Base-by-base conservation (phyloP, 2,113 vertebrate species). In the Odontesthes bonariensis region DNA sequence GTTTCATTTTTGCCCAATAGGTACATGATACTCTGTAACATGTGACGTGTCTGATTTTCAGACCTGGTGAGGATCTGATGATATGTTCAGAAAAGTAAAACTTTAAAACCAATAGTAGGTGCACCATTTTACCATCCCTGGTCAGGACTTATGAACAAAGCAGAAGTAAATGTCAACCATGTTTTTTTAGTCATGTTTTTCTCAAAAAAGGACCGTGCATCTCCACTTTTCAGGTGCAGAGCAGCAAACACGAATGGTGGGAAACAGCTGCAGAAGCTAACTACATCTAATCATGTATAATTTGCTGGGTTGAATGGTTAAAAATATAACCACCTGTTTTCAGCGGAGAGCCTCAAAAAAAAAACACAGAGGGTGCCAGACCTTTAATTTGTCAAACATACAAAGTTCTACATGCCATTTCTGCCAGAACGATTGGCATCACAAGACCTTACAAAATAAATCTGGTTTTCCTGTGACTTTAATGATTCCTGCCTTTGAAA, bases 401-500 rank as follows among this genome's bases (percentile, higher is more conserved):
- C 16, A 53, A 68, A 57, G 16, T 27, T 38, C 4, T 6, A 20
- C 2, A 12, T 19, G 12, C 9, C 6, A 32, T 49, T 4, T 31
- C 46, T 22, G 1, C 31, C 19, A 11, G 6, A 61, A 62, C 1
- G 19, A 13, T 17, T 17, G 46, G 23, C 2, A 42, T 69, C 27
- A 11, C 0, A 14, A 22, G 1, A 38, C 11, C 16, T 27, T 40
- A 38, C 33, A 0, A 0, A 38, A n/a, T n/a, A n/a, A 59, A 57
- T 22, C 8, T 56, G 8, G 35, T 35, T 27, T 22, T 20, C 5
- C 12, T 38, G 46, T 20, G 14, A 49, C 22, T 59, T 56, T 56
- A 20, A 42, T 31, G 8, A 64, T 63, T 19, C 32, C 3, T 8
- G 46, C 23, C 20, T 73, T 71, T 72, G 5, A 40, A 49, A 59